Evolutionary conservation across 2,888 invertebrate species (phyloP), one percentile per base, ranked within the genome.

Genomic region (Limenitis camilla): DNA sequence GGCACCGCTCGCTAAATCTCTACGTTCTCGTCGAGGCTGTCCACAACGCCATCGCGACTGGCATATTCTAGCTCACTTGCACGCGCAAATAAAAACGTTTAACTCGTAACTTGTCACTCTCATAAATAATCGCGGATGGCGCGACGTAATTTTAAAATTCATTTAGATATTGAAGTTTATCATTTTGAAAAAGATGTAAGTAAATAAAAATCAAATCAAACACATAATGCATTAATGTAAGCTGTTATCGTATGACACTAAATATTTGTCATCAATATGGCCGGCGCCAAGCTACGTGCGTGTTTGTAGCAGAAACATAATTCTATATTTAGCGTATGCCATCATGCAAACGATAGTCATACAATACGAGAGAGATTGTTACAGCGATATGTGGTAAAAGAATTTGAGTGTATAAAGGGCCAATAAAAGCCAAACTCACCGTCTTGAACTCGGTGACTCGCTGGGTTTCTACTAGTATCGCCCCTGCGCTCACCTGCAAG

Each of bases 401-500:
- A 49, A 42, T 40, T 47, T 39, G 33, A 43, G 46, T 44, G 36
- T 32, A 52, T 49, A 60, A 45, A 29, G 36, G 19, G 19, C 40
- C 51, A 47, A 52, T 49, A 47, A 58, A 58, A 40, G 31, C 53
- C 27, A 58, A 58, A 87, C 86, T 85, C 79, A 85, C 85, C 81
- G 77, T 72, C 72, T 81, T 84, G 75, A 72, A 83, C 74, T 83
- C 81, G 69, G 83, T 74, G 72, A 81, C 72, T 71, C 85, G 83
- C 64, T 78, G 81, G 72, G 82, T 79, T 78, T 87, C 81, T 76
- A 84, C 75, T 67, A 85, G 78, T 74, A 84, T 81, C 80, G 79
- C 85, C 78, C 83, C 82, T 71, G 83, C 79, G 79, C 74, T 85
- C 78, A 87, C 86, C 86, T 87, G 84, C 72, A 77, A 84, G 81